Conservation (phyloP, 2,888 invertebrate species). For the Volucella inanis region DNA sequence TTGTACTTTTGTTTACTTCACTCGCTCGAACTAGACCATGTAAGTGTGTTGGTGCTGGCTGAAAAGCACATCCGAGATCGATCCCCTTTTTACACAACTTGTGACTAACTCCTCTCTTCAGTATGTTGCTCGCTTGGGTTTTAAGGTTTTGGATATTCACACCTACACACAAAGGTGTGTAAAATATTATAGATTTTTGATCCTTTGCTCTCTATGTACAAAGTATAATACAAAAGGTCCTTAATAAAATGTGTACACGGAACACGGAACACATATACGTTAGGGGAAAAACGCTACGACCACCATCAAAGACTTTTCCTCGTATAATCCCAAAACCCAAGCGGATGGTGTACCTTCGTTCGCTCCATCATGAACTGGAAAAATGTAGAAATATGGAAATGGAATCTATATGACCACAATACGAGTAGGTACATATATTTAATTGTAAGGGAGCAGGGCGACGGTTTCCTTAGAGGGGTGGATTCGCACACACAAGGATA, state of each 20-base stretch:
- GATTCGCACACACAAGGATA: slow-evolving; percentile 33
- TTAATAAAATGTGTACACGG: not conserved
- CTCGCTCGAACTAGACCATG: slow-evolving; percentile 18
- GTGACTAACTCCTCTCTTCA: too few relatives aligned
- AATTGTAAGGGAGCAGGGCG: slow-evolving; percentile 7
- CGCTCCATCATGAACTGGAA: slow-evolving; percentile 1
- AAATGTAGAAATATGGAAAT: too few relatives aligned
- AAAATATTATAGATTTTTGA: slow-evolving; percentile 52
- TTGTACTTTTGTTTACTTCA: not conserved
- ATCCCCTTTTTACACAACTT: slow-evolving; percentile 45
- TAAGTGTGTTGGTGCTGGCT: slow-evolving; percentile 48
- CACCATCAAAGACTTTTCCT: not conserved
- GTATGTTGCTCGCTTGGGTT: too few relatives aligned
- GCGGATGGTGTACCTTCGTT: not conserved
- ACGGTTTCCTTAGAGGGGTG: slow-evolving; percentile 29
- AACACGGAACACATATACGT: not conserved
- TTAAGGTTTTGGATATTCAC: not conserved
- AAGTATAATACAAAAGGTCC: slow-evolving; percentile 29
- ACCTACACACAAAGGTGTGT: slow-evolving; percentile 31
- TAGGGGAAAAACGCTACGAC: not conserved
- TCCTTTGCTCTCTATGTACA: slow-evolving; percentile 50
- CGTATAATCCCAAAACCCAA: slow-evolving; percentile 37
- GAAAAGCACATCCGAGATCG: slow-evolving; percentile 60
- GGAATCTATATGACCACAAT: too few relatives aligned
- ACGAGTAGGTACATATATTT: too few relatives aligned